Evolutionary conservation across 2,797 vertebrate species (phyloP), one percentile per base, ranked within the genome.

Genomic region (Picus viridis): DNA sequence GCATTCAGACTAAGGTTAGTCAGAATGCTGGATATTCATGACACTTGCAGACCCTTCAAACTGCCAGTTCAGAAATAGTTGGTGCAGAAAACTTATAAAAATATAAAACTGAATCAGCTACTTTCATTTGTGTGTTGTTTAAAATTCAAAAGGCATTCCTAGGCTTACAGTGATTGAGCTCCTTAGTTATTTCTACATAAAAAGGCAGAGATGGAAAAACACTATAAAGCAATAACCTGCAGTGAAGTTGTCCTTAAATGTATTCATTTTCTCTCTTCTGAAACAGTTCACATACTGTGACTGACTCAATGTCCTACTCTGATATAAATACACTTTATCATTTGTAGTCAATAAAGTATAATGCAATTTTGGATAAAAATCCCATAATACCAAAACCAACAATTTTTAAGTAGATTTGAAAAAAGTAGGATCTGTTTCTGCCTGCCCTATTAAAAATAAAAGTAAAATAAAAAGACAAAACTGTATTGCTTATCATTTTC

Each of bases 121-220:
- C 73, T 94, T 94, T 82, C 43, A 58, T 90, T 67, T 91, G 24
- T 53, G 78, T 83, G 53, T 86, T 90, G 34, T 41, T 92, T 76
- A 72, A 91, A 91, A 94, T 88, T 91, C 64, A 13, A 57, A 90
- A 88, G 57, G 26, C n/a, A 20, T 82, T 88, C 63, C 64, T 67
- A 81, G 67, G 24, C 45, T 92, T 68, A 84, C 19, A 64, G 71
- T 86, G 81, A 90, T 17, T 63, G 81, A 94, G 45, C n/a, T 96
- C 12, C 58, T 91, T 70, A 59, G 68, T 54, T 90, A 82, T 84
- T 92, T 90, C 71, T 61, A 64, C 32, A 78, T 82, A 79, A 86
- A 87, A 79, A 71, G 24, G 32, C 64, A 76, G 73, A 90, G 84
- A 88, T 88, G 54, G 86, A 88, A 91, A 90, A 94, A 73, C 49